Percentiles rank a stretch among this genome's conserved stretches.
Evolutionary conservation across 2,113 vertebrate genomes (phyloP).

Genomic region (human (Homo sapiens)): GRCh38 chr3:126658501-126659000

Average conservation of each 20-base stretch:
- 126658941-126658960: background rate
- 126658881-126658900: too few relatives aligned
- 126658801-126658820: background rate
- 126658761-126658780: rapidly evolving
- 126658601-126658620: background rate
- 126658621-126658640: background rate
- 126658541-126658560: background rate
- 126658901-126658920: background rate
- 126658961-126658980: background rate
- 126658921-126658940: rapidly evolving
- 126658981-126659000: background rate
- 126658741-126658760: too few relatives aligned
- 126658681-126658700: background rate
- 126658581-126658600: background rate
- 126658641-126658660: background rate
- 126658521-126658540: background rate
- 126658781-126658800: rapidly evolving
- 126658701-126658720: background rate
- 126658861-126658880: too few relatives aligned
- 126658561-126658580: background rate
- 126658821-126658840: background rate
- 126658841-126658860: rapidly evolving
- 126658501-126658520: background rate
- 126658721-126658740: background rate
- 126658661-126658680: background rate